Base-by-base conservation (phyloP, 1,140 invertebrate genomes). In the Acarapis woodi region DNA sequence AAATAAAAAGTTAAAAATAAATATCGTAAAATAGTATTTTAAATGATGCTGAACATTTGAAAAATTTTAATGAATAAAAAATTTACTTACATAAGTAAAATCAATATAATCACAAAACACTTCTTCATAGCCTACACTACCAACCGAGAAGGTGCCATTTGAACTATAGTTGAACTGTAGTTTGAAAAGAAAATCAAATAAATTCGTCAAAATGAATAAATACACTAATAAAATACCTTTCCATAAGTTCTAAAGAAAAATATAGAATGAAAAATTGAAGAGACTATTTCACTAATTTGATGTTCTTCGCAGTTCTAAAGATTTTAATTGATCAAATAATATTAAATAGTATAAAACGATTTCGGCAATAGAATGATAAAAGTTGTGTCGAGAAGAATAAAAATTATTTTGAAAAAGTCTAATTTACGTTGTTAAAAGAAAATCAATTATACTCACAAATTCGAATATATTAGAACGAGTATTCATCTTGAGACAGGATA, bases 61-160 rank as follows among this genome's bases (percentile, higher is more conserved):
- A 15, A n/a, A 10, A 26, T 14, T 23, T 25, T 21, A 26, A 21
- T 16, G n/a, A 31, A 16, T 21, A 21, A 41, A 6, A 8, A 24
- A 38, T 26, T 24, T 24, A 56, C 62, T 62, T 55, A 68, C 83
- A 57, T 94, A 94, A 21, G 83, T 90, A 48, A 90, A 76, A 57
- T 93, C 83, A 44, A 96, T 77, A 53, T 87, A 90, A 58, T 93
- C 78, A 61, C 87, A 94, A 51, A 88, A 77, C 8, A 90, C 76
- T 59, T 94, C 87, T 45, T 78, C 73, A 49, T 83, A 83, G 32
- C 83, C 83, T 19, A 94, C 67, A 2, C 80, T 87, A 21, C 85
- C 82, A 37, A 93, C 77, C 8, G 79, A 80, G 54, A 90, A 96
- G 54, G 71, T 78, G 44, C 73, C 74, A 57, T 90, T 82, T 51